Evolutionary conservation across 1,140 invertebrate species (phyloP).

Genomic region (Neodiprion virginianus): DNA sequence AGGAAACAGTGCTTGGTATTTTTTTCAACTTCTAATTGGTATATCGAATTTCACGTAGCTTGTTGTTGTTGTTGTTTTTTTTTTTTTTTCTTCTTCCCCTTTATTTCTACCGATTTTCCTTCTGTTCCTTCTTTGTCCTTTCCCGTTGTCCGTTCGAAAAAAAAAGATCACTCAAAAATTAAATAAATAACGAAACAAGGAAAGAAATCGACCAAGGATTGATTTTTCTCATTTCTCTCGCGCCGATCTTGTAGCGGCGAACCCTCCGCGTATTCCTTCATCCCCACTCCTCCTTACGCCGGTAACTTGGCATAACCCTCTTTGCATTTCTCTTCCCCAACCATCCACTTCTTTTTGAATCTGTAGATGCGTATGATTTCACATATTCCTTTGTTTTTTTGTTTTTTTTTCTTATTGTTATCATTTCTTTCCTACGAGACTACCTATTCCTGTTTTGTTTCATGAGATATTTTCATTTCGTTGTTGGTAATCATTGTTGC

Average conservation of each 20-base stretch:
- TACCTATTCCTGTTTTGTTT: background rate
- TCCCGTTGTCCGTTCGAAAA: constrained; percentile 29
- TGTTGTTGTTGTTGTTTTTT: background rate
- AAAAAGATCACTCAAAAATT: background rate
- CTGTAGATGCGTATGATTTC: background rate
- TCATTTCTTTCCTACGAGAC: background rate
- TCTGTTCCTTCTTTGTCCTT: constrained; percentile 13
- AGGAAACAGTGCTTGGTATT: constrained; percentile 23
- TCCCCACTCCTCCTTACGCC: background rate
- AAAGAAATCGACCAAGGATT: background rate
- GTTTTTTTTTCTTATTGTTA: background rate
- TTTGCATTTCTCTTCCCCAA: background rate
- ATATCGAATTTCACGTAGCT: constrained; percentile 3
- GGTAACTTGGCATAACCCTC: background rate
- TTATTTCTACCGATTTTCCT: constrained; percentile 8
- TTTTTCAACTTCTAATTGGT: constrained; percentile 14
- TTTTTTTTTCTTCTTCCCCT: background rate
- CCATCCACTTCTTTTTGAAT: background rate
- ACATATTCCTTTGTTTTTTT: background rate
- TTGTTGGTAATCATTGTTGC: background rate
- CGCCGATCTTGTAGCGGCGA: background rate
- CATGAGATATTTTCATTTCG: background rate
- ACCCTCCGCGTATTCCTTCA: background rate
- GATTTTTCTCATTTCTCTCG: background rate
- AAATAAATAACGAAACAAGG: constrained; percentile 9